Base-by-base conservation (phyloP, 1,140 invertebrate genomes). In the Andrena cerasifolii region DNA sequence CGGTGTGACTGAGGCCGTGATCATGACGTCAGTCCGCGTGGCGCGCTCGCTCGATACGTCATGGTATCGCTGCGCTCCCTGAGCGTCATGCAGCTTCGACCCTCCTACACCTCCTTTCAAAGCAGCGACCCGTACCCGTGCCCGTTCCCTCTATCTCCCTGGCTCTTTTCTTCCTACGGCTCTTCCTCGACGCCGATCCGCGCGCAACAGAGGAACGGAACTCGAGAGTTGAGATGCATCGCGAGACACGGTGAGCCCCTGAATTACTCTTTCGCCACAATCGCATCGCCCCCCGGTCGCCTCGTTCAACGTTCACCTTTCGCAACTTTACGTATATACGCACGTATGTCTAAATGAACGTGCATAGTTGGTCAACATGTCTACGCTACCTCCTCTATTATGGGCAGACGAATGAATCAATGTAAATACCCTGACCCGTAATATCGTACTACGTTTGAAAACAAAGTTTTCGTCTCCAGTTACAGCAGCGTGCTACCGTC, bases 11-110 rank as follows among this genome's bases (percentile, higher is more conserved):
- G 84, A 90, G 90, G 82, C 87, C 91, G 91, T 92, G 92, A 92
- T 93, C 89, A 86, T 93, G 92, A 93, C 92, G 92, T 93, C 91
- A 92, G 72, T 49, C 75, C 82, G 92, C 92, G 91, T 92, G 91
- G 87, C 83, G 84, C 56, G 80, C 68, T 62, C 84, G 88, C 68
- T 89, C 88, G 88, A 91, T 92, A 92, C 91, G 90, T 91, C 90
- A 90, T 88, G 87, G 76, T 86, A 80, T 86, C 83, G 72, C 73
- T 62, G 82, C 75, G 84, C 82, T 78, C 66, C 74, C 56, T 31
- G 28, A 86, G 86, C 88, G 84, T 89, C 86, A 88, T 85, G 80
- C 86, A 80, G 36, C 63, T 79, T 59, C 40, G 53, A 73, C 47
- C 65, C 73, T 63, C 70, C 49, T 56, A 40, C n/a, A 33, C n/a